A percentile compares a stretch with the other conserved stretches of the same genome.
Conservation (phyloP, 2,797 vertebrate species). For the Scyliorhinus canicula region DNA sequence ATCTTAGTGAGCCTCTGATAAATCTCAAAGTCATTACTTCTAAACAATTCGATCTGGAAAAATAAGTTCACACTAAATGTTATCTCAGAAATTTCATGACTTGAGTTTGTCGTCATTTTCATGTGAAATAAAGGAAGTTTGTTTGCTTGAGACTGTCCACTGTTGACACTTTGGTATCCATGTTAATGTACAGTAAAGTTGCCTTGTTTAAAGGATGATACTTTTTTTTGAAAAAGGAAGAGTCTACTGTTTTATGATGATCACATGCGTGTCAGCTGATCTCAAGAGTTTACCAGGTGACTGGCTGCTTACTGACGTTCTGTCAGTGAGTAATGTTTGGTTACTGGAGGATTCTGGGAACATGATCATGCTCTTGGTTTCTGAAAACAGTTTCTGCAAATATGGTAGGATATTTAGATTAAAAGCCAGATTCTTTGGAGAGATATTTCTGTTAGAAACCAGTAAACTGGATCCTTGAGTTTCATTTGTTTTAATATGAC, state of each 20-base stretch:
- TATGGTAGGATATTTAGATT: not conserved
- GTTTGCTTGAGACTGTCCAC: too few relatives aligned
- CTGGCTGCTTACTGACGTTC: not conserved
- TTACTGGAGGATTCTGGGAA: not conserved
- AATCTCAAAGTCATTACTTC: not conserved
- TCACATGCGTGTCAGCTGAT: conserved; percentile 3
- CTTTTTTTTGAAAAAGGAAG: not conserved
- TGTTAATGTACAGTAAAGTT: not conserved
- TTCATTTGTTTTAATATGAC: not conserved
- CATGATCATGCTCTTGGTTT: not conserved
- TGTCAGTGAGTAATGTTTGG: not conserved
- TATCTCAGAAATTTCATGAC: not conserved
- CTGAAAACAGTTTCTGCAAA: not conserved
- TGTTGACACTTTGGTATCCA: not conserved
- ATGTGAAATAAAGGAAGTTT: not conserved
- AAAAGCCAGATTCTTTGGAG: not conserved
- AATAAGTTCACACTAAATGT: not conserved
- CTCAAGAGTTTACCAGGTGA: not conserved
- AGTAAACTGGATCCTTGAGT: not conserved
- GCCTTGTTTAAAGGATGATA: not conserved
- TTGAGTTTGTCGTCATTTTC: too few relatives aligned
- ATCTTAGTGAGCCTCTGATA: not conserved
- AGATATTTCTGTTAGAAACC: too few relatives aligned
- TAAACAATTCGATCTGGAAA: not conserved
- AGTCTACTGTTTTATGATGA: not conserved